These are phyloP conservation scores for Quiscalus mexicanus DNA, from an alignment of 2,113 vertebrate species.

Conservation along the genomic window DNA sequence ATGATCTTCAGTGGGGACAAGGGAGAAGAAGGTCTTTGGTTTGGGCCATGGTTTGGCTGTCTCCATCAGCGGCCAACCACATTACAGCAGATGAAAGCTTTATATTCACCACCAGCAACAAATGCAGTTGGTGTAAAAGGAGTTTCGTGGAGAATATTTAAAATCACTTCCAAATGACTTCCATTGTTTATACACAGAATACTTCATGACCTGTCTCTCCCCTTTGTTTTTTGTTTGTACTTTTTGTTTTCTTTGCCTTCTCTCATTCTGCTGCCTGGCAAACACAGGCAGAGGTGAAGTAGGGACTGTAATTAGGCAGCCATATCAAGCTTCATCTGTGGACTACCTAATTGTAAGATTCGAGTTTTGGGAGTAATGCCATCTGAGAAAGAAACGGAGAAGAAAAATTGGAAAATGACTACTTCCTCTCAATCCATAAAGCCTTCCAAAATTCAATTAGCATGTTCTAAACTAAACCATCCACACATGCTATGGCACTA, in stretches of 20 bases:
- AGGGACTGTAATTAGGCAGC: background rate
- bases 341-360: background rate
- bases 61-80: background rate
- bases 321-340: background rate
- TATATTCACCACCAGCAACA: background rate
- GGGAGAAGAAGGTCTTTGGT: background rate
- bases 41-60: background rate
- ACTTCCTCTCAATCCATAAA: constrained; percentile 43
- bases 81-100: background rate
- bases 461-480: constrained; percentile 49
- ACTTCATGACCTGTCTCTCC: background rate
- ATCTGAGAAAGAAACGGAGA: background rate
- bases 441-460: constrained; percentile 67
- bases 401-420: constrained; percentile 52
- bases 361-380: constrained; percentile 12
- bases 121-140: background rate
- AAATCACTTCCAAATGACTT: constrained; percentile 37
- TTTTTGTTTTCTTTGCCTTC: constrained; percentile 6
- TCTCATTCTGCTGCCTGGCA: background rate
- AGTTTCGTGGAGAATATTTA: background rate
- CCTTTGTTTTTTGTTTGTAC: background rate
- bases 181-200: background rate
- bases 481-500: background rate
- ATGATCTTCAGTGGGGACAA: background rate
- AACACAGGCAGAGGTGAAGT: background rate